Base-by-base conservation (phyloP, 2,113 vertebrate species). In the Grammomys dolichurus region DNA sequence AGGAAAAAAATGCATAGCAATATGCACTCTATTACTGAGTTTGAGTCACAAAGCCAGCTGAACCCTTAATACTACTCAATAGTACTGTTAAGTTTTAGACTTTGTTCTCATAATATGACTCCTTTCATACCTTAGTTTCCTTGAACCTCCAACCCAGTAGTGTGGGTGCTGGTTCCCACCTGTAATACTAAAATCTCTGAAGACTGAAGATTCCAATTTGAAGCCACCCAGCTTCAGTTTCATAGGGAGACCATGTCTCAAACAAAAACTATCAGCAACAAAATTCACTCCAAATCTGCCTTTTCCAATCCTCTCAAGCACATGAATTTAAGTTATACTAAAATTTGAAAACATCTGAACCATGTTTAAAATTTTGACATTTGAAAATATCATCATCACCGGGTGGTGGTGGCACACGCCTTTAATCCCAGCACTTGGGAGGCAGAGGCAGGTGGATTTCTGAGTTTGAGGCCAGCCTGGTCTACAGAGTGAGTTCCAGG, bases 61-160 rank as follows among this genome's bases (percentile, higher is more conserved):
- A 26, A 33, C 33, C 46, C 33, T 87, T 33, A 70, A 33, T 4
- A 85, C 72, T 58, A 60, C 48, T 51, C 28, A 80, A 24, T 36
- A 92, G 51, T 4, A 73, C 43, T 60, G 22, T 72, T 91, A 90
- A 46, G 54, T 87, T 86, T 90, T 84, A 63, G 46, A 5, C 73
- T 87, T 95, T 96, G 17, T 88, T 80, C 43, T 91, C 5, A 28
- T 43, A 70, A 48, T 87, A 51, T 92, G 78, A 72, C 43, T 65
- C 73, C 33, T 93, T 89, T 84, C 20, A 90, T 54, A 90, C n/a
- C 22, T 84, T 95, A 77, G 33, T 90, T 96, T 93, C 90, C 70
- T 91, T 24, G 67, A 54, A 80, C 36, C 60, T 56, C 56, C 43
- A 91, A 36, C 26, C 33, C 67, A 70, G 31, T 33, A 70, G 19